Conservation (phyloP, 2,888 invertebrate genomes). For the Platynereis dumerilii region DNA sequence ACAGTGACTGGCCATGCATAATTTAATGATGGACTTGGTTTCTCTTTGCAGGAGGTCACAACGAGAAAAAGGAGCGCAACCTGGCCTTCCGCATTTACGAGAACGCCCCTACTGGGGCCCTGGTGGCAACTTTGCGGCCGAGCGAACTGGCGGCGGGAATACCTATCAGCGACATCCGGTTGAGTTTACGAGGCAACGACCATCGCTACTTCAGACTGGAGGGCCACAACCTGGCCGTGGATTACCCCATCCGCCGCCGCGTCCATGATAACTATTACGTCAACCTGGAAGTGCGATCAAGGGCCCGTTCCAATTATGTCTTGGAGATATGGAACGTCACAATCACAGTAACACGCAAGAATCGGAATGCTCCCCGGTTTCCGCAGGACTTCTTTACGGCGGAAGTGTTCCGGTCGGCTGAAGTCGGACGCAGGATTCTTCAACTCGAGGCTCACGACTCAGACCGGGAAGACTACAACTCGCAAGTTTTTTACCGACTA, state of each 20-base stretch:
- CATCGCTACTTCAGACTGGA: conserved; percentile 16
- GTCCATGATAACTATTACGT: conserved; percentile 18
- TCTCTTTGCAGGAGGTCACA: too few species aligned
- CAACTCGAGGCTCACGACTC: conserved; percentile 9
- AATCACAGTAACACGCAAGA: conserved; percentile 14
- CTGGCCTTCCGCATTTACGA: conserved; percentile 15
- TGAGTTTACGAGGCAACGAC: conserved; percentile 12
- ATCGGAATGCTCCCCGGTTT: conserved; percentile 17
- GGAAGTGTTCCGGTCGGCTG: conserved; percentile 13
- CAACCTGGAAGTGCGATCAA: conserved; percentile 5
- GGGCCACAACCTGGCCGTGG: conserved; percentile 10
- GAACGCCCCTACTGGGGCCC: conserved; percentile 17
- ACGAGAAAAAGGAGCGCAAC: background rate
- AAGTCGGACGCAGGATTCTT: conserved; percentile 3
- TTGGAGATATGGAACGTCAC: conserved; percentile 15
- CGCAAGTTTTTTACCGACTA: conserved; percentile 13
- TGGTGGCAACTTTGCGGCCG: conserved; percentile 11
- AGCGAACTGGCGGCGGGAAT: background rate
- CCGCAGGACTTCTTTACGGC: conserved; percentile 18
- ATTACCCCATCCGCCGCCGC: background rate
- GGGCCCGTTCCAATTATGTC: background rate
- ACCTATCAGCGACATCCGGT: conserved; percentile 5
- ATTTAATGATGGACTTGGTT: too few species aligned
- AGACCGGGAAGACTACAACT: conserved; percentile 15
- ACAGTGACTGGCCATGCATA: too few species aligned